Evolutionary conservation across 2,888 invertebrate species (phyloP), one percentile per base, ranked within the genome.

Genomic region (Alloplasta piceator): DNA sequence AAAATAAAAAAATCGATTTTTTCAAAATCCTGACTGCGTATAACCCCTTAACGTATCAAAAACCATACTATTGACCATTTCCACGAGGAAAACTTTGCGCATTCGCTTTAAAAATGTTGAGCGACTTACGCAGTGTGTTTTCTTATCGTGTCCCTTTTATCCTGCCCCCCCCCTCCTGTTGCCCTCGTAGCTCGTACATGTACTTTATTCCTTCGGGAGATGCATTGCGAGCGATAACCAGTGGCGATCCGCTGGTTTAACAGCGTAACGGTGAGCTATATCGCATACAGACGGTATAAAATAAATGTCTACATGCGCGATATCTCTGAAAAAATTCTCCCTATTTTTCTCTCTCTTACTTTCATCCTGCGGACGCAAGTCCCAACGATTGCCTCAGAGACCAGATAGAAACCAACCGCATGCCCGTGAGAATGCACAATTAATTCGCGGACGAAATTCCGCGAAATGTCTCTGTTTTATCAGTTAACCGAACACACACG

Each of bases 191-290:
- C 26, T 26, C 84, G 85, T 56, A 64, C 46, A 55, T 66, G 41
- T 86, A 84, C 85, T 87, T 88, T 87, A 87, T 88, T 88, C 83
- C 84, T 86, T 85, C 86, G 84, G 7, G 43, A 85, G 89, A 89
- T 89, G 89, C 85, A 80, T 86, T 85, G 83, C 84, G 83, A 84
- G 85, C 86, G 88, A 89, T 89, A 88, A 87, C 88, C 86, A 81
- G 83, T 87, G 85, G 86, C 88, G 88, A 88, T 89, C 85, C 89
- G 89, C 88, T 89, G 87, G 87, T 89, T 89, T 87, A 88, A 88
- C 88, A 89, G 86, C 84, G 86, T 88, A 89, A 89, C 88, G 86
- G 87, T 87, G 85, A 85, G 83, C 82, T 43, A 43, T 43, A 43
- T 10, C 10, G 10, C 4, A 43, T 43, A 43, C 10, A 43, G 1